A percentile compares a stretch with the other conserved stretches of the same genome.
Evolutionary conservation across 1,140 invertebrate genomes (phyloP).

Genomic region (Mamestra configurata): DNA sequence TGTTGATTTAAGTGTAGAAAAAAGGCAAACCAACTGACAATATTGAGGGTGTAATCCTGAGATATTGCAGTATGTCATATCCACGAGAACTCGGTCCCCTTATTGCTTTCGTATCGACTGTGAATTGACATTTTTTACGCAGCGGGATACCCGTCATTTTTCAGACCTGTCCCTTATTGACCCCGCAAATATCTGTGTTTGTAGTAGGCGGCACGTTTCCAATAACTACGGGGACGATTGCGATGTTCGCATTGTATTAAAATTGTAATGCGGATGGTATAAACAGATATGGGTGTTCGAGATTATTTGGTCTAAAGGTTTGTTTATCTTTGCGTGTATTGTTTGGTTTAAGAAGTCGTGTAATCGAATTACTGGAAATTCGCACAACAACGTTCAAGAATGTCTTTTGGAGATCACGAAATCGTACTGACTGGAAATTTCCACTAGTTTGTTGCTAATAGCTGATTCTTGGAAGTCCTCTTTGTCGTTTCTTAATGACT

Average conservation of each 20-base stretch:
- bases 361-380: no score
- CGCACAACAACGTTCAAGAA: no score
- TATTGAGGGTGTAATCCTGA: constrained; percentile 82
- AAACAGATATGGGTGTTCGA: neutral
- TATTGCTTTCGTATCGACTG: constrained; percentile 68
- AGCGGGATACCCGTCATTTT: constrained; percentile 53
- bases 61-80: constrained; percentile 79
- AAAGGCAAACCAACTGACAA: constrained; percentile 78
- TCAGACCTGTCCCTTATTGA: constrained; percentile 41
- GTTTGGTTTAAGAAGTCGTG: no score
- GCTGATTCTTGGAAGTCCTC: no score
- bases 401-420: no score
- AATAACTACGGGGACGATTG: constrained; percentile 44
- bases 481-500: no score
- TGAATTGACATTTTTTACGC: constrained; percentile 71
- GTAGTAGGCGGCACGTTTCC: constrained; percentile 42
- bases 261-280: constrained; percentile 13
- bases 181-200: constrained; percentile 49
- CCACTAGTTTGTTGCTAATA: no score
- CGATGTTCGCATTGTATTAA: constrained; percentile 30
- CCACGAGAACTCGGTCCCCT: constrained; percentile 62
- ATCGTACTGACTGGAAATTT: no score
- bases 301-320: neutral
- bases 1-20: constrained; percentile 78
- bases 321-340: neutral